A percentile compares a stretch with the other conserved stretches of the same genome.
These are phyloP conservation scores for Nibea coibor DNA, from an alignment of 2,113 vertebrate species.

Conservation along the genomic window DNA sequence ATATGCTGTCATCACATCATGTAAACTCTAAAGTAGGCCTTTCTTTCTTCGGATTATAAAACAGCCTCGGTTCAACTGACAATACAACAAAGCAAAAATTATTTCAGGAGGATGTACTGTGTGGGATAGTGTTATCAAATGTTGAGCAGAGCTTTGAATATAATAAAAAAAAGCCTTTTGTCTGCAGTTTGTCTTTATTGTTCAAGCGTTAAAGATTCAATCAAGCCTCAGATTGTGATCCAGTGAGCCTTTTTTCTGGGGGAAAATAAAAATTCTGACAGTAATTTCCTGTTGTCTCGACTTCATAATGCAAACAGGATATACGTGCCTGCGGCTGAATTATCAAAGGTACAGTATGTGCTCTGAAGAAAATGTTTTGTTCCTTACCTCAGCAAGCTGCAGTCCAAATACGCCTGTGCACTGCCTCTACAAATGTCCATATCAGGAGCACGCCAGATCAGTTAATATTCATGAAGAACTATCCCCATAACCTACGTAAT, in stretches of 20 bases:
- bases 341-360: neutral
- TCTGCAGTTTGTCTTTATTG: constrained; percentile 4
- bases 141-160: neutral
- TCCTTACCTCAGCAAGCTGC: constrained; percentile 4
- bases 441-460: neutral
- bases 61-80: neutral
- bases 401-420: neutral
- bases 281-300: constrained; percentile 12
- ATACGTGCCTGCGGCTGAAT: neutral
- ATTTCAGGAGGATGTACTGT: neutral
- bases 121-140: neutral
- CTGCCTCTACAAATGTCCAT: neutral
- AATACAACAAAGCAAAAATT: no score
- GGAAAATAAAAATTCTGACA: neutral
- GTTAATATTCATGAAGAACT: neutral
- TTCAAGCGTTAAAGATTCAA: neutral
- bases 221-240: constrained; percentile 1
- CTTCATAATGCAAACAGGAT: neutral
- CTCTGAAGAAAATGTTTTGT: constrained; percentile 12
- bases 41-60: neutral
- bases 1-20: neutral
- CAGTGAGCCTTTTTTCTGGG: neutral
- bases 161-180: neutral
- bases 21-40: neutral
- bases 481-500: neutral